These are phyloP conservation scores for Cladopsammia gracilis DNA, from an alignment of 64 coral and sea anemone genomes.

Conservation along the genomic window DNA sequence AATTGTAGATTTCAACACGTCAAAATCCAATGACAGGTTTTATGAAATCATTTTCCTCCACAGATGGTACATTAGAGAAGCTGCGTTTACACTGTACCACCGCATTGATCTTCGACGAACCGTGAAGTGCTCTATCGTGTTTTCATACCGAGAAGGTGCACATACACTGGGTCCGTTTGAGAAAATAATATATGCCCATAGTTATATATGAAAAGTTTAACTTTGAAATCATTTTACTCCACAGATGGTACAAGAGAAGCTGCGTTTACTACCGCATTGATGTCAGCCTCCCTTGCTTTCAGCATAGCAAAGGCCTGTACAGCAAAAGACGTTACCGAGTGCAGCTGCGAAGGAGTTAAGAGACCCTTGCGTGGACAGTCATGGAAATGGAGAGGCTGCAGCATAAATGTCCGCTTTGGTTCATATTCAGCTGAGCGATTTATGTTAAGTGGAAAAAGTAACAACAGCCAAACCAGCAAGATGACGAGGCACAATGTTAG, in stretches of 20 bases:
- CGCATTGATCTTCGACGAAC: too few relatives aligned
- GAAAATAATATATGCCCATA: too few relatives aligned
- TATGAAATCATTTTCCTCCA: too few relatives aligned
- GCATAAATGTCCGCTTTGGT: constrained; percentile 3
- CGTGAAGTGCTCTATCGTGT: too few relatives aligned
- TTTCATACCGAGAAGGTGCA: too few relatives aligned
- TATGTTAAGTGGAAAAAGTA: constrained; percentile 10
- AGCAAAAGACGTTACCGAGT: constrained; percentile 20
- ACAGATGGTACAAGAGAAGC: constrained; percentile 15
- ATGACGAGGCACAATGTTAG: constrained; percentile 16
- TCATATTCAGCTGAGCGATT: not conserved
- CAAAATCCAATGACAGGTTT: too few relatives aligned
- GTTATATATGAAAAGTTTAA: not conserved
- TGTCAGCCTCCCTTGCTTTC: constrained; percentile 23
- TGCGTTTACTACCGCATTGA: constrained; percentile 21
- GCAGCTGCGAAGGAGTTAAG: constrained; percentile 16
- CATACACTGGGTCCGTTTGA: too few relatives aligned
- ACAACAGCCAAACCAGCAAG: not conserved
- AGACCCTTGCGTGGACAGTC: not conserved
- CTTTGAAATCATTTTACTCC: not conserved
- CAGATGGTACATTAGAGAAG: too few relatives aligned
- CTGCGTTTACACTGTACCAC: too few relatives aligned
- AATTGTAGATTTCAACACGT: too few relatives aligned
- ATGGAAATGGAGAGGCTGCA: constrained; percentile 28
- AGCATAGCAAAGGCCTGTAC: constrained; percentile 24